A percentile compares a stretch with the other conserved stretches of the same genome.
These are phyloP conservation scores for Zootermopsis nevadensis DNA, from an alignment of 2,888 invertebrate genomes.

Conservation along the genomic window DNA sequence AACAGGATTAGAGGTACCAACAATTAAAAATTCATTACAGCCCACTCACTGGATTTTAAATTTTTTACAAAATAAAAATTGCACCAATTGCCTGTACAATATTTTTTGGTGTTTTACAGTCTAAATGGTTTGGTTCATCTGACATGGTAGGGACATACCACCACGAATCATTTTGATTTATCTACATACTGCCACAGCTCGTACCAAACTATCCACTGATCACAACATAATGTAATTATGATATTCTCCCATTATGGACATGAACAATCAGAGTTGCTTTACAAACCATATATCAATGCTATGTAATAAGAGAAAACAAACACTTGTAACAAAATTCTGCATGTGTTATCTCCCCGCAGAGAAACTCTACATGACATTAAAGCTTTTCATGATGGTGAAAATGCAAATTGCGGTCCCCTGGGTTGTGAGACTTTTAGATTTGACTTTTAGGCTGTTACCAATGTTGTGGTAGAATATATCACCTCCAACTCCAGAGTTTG, in stretches of 20 bases:
- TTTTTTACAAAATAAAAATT: constrained; percentile 40
- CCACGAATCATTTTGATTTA: neutral
- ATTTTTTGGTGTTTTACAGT: constrained; percentile 40
- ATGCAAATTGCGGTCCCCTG: no score
- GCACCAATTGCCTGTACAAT: constrained; percentile 40
- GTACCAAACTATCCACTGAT: constrained; percentile 6
- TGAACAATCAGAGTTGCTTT: neutral
- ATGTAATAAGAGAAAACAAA: no score
- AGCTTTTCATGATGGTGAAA: no score
- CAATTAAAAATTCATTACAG: constrained; percentile 24
- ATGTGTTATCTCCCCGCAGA: no score
- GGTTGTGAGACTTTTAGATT: no score
- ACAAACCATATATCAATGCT: neutral
- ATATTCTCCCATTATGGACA: neutral
- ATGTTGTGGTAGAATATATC: no score
- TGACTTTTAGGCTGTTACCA: no score
- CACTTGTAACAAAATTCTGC: no score
- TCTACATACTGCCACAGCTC: constrained; percentile 13
- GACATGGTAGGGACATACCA: constrained; percentile 21
- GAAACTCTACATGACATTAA: no score
- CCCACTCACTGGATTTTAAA: neutral
- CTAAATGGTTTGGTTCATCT: constrained; percentile 34
- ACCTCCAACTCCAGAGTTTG: no score
- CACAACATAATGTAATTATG: neutral
- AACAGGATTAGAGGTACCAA: constrained; percentile 30